Conservation (phyloP, 2,888 invertebrate genomes). For the Adineta ricciae region DNA sequence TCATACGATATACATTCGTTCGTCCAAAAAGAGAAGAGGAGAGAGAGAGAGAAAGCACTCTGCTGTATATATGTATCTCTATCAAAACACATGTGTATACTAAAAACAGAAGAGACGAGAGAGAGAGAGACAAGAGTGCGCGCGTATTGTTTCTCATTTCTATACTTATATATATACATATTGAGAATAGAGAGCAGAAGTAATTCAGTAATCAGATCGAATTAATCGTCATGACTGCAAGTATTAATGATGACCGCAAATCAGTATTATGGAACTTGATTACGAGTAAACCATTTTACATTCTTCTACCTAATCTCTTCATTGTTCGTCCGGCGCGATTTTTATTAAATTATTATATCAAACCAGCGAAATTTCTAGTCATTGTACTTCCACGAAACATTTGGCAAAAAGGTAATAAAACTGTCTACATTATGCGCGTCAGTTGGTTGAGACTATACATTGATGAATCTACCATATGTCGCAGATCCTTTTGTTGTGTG, state of each 20-base stretch:
- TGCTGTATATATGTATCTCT: background rate
- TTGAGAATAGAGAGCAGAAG: background rate
- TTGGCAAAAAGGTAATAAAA: background rate
- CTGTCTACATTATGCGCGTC: background rate
- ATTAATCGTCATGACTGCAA: background rate
- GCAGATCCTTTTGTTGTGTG: background rate
- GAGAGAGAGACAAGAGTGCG: background rate
- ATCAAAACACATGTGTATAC: background rate
- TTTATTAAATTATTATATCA: slow-evolving; percentile 13
- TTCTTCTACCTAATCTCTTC: background rate
- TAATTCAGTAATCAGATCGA: background rate
- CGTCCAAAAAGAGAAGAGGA: background rate
- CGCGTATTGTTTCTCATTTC: background rate
- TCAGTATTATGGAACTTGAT: background rate
- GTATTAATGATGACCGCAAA: background rate
- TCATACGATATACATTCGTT: background rate
- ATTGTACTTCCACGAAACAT: background rate
- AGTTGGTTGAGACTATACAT: background rate
- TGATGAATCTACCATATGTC: background rate
- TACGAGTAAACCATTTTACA: background rate
- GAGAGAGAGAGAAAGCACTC: background rate
- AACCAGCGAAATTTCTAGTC: background rate
- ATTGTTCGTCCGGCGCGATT: background rate
- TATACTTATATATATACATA: background rate
- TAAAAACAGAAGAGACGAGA: background rate